Base-by-base conservation (phyloP, 1,140 invertebrate genomes). In the Papilio dardanus region DNA sequence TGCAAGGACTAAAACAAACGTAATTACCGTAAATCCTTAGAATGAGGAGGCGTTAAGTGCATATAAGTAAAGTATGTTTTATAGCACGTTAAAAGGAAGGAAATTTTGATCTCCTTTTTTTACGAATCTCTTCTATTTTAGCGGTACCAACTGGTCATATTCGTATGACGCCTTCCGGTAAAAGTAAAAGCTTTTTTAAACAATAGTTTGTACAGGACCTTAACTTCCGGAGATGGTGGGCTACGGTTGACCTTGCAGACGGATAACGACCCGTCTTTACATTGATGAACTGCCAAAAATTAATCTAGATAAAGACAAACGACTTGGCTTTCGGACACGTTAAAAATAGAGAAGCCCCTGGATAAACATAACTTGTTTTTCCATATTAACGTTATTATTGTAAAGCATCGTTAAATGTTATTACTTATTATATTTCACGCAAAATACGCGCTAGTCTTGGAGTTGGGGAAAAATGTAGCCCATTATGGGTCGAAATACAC, bases 201-300 rank as follows among this genome's bases (percentile, higher is more conserved):
- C 42, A 46, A 46, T 46, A 16, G 16, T 46, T 46, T 16, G 14
- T 3, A 46, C 16, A 66, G 35, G 16, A 66, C 33, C 19, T 19
- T 21, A 8, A 68, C 31, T 14, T 12, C 35, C 66, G 37, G 30
- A 37, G 19, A n/a, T 37, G 66, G 66, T 68, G 19, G 19, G 65
- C 65, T 33, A 66, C 65, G 42, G 12, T 31, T 33, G 71, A 73
- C 71, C 71, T 73, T 73, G 71, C 12, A 46, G 46, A 73, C 71
- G 71, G 30, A 73, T 73, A 73, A 58, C 71, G 58, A 73, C 71
- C 71, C 71, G 71, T 31, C 46, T 31, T 73, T 35, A 73, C 71
- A 73, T 73, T 73, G 71, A 73, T 73, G 71, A 73, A 73, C 71
- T 73, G 71, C 71, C 71, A 73, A 73, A 73, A 73, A 73, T 58